phyloP scores from a whole-genome alignment of 2,888 invertebrate species.

The Notocelia uddmanniana region DNA sequence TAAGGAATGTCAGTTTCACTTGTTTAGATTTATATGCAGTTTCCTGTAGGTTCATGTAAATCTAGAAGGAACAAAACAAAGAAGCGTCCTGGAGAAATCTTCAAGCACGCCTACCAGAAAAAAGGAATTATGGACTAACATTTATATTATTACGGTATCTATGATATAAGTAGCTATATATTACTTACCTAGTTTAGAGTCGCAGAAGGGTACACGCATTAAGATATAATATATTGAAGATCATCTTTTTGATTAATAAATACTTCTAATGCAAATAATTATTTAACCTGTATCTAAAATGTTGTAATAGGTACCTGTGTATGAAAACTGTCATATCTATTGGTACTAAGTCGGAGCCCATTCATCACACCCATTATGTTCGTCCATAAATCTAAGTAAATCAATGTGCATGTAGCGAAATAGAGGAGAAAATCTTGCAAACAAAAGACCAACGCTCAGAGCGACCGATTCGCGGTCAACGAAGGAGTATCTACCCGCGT shows the following conservation, averaged over 20 bases:
- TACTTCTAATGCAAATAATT: neutral
- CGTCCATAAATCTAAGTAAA: constrained; percentile 38
- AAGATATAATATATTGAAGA: no score
- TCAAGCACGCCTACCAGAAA: neutral
- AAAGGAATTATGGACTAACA: neutral
- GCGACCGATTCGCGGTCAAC: constrained; percentile 37
- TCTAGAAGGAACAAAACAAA: neutral
- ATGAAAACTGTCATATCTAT: constrained; percentile 7
- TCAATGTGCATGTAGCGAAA: constrained; percentile 37
- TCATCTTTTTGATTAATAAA: no score
- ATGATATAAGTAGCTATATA: no score
- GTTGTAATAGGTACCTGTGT: neutral
- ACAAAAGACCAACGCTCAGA: constrained; percentile 36
- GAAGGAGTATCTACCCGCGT: constrained; percentile 34
- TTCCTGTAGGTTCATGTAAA: neutral
- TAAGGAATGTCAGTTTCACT: constrained; percentile 16
- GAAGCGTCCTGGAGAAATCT: neutral
- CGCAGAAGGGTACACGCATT: no score
- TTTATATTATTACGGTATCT: no score
- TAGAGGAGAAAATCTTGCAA: constrained; percentile 26
- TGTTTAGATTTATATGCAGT: neutral
- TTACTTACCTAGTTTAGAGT: no score
- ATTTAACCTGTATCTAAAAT: neutral
- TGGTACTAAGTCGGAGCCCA: constrained; percentile 1
- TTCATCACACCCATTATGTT: constrained; percentile 26